These are phyloP conservation scores for Enteromius treurensis DNA, from an alignment of 2,797 vertebrate genomes.

Conservation along the genomic window DNA sequence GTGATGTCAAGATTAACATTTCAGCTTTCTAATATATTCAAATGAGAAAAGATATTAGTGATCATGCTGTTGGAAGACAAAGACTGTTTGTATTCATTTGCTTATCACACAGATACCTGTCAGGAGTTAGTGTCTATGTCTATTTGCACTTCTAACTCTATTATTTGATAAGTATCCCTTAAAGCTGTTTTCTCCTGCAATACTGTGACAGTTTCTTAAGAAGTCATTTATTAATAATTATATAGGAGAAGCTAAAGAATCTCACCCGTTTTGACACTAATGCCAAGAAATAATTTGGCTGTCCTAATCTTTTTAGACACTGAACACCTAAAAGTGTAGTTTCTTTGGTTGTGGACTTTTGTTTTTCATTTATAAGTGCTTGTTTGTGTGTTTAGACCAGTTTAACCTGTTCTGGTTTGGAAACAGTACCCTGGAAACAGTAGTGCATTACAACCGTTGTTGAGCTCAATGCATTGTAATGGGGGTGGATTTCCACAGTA, in stretches of 20 bases:
- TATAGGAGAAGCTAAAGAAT: conserved; percentile 5
- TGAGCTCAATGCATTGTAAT: conserved; percentile 38
- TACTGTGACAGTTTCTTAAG: conserved; percentile 1
- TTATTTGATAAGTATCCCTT: background rate
- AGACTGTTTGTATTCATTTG: conserved; percentile 19
- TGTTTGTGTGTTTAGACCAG: conserved; percentile 70
- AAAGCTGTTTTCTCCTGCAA: background rate
- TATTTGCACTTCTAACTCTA: conserved; percentile 2
- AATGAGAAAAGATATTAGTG: conserved; percentile 23
- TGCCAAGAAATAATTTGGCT: background rate
- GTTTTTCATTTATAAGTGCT: conserved; percentile 39
- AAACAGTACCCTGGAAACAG: conserved; percentile 66
- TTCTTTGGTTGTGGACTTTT: conserved; percentile 43
- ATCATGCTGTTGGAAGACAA: conserved; percentile 3
- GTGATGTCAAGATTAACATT: background rate
- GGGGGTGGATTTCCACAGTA: conserved; percentile 51
- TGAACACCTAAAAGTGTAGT: background rate
- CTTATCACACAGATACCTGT: conserved; percentile 11
- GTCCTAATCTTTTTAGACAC: conserved; percentile 6
- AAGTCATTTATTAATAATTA: conserved; percentile 3
- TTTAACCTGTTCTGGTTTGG: conserved; percentile 68
- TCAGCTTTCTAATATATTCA: conserved; percentile 26
- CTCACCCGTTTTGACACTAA: background rate
- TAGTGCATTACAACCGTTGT: conserved; percentile 57
- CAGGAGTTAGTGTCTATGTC: background rate